A percentile compares a stretch with the other conserved stretches of the same genome.
phyloP scores from a whole-genome alignment of 2,888 invertebrate genomes.

The Dorcus parallelipipedus region DNA sequence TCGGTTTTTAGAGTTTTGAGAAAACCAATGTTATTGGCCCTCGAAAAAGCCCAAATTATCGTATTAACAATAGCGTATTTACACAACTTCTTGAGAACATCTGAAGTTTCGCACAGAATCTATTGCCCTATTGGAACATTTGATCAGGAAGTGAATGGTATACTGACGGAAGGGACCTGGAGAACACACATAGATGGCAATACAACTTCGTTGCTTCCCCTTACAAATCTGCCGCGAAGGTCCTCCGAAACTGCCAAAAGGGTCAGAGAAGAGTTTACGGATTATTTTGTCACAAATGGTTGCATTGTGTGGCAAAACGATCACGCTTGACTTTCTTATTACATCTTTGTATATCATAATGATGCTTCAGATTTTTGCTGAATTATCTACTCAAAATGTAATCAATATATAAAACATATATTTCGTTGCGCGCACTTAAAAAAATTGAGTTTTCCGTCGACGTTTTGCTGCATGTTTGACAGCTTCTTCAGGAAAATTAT shows the following conservation, averaged over 20 bases:
- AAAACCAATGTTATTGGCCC: conserved; percentile 26
- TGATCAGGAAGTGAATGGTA: conserved; percentile 16
- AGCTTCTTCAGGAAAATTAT: too few relatives aligned
- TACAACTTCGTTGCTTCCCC: background rate
- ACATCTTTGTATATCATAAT: background rate
- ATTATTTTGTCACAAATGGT: conserved; percentile 10
- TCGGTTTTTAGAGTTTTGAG: conserved; percentile 22
- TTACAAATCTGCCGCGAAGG: background rate
- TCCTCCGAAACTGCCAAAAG: conserved; percentile 3
- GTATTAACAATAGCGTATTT: conserved; percentile 22
- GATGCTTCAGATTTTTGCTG: too few relatives aligned
- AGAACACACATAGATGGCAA: conserved; percentile 1
- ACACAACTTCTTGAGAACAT: conserved; percentile 25
- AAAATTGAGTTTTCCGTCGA: too few relatives aligned
- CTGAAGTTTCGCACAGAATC: conserved; percentile 11
- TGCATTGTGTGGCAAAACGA: background rate
- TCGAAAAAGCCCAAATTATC: conserved; percentile 22
- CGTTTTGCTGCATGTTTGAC: too few relatives aligned
- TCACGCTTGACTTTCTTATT: background rate
- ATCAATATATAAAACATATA: too few relatives aligned
- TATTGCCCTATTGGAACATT: conserved; percentile 25
- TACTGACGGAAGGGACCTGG: conserved; percentile 1
- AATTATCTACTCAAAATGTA: too few relatives aligned
- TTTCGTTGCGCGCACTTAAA: too few relatives aligned
- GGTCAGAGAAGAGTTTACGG: conserved; percentile 10